These are phyloP conservation scores for Kryphioiulus occultus DNA, from an alignment of 2,888 invertebrate species.

Conservation along the genomic window DNA sequence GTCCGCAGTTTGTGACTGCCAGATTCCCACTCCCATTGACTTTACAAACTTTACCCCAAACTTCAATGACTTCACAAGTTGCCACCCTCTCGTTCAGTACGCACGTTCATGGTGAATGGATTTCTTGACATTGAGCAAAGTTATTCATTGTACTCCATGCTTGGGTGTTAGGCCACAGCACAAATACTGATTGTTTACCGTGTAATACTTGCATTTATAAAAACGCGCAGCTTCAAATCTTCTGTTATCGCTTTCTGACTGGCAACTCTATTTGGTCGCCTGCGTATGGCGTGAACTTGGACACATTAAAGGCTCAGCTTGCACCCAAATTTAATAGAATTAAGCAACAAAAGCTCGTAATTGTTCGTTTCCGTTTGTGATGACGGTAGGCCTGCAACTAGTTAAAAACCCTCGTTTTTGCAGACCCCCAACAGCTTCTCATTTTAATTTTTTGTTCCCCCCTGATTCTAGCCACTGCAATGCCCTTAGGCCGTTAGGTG, in stretches of 20 bases:
- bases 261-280: neutral
- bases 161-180: neutral
- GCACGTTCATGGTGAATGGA: no score
- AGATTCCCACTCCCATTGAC: no score
- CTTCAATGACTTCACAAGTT: no score
- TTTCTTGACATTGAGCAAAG: no score
- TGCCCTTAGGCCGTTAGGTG: neutral
- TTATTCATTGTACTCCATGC: no score
- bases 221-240: neutral
- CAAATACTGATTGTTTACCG: neutral
- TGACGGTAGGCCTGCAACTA: slow-evolving; percentile 20
- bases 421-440: neutral
- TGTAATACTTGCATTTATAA: neutral
- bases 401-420: neutral
- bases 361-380: slow-evolving; percentile 26
- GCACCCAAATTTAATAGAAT: slow-evolving; percentile 15
- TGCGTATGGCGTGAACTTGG: neutral
- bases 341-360: slow-evolving; percentile 31
- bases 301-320: slow-evolving; percentile 26
- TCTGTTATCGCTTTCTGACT: neutral
- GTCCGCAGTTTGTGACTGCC: no score
- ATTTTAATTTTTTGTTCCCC: neutral
- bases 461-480: neutral
- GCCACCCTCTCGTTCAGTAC: no score
- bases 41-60: no score